Evolutionary conservation across 2,888 invertebrate genomes (phyloP).

Genomic region (Nephrocerus scutellatus): DNA sequence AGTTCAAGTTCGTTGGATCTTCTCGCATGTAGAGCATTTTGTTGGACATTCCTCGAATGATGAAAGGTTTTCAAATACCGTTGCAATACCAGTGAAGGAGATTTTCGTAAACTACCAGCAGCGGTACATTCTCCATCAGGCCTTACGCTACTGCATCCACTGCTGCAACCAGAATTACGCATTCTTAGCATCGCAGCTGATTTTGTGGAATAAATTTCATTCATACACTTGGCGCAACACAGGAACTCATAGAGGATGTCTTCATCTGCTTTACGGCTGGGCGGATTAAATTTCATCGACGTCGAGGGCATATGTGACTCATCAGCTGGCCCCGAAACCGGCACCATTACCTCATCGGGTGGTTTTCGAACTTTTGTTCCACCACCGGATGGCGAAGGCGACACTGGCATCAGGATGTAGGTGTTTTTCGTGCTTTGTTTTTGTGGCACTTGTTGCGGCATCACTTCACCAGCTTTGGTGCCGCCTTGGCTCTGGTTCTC

Average conservation of each 20-base stretch:
- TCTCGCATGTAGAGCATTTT: background rate
- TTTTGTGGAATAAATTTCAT: slow-evolving; percentile 29
- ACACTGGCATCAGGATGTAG: slow-evolving; percentile 42
- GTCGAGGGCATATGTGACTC: too few species aligned
- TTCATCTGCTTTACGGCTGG: slow-evolving; percentile 19
- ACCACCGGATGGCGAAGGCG: slow-evolving; percentile 15
- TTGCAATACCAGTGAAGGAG: slow-evolving; percentile 29
- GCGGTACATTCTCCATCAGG: slow-evolving; percentile 20
- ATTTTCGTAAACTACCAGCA: slow-evolving; percentile 17
- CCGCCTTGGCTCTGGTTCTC: slow-evolving; percentile 17
- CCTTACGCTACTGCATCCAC: slow-evolving; percentile 4
- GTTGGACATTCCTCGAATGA: too few species aligned
- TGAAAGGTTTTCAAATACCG: slow-evolving; percentile 34
- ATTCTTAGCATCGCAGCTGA: too few species aligned
- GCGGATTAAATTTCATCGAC: slow-evolving; percentile 28
- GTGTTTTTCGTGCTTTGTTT: slow-evolving; percentile 33
- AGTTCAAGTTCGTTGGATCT: slow-evolving; percentile 28
- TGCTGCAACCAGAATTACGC: slow-evolving; percentile 1
- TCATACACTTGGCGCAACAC: slow-evolving; percentile 48
- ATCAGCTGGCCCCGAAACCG: too few species aligned
- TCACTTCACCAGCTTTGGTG: slow-evolving; percentile 3
- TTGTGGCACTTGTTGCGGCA: slow-evolving; percentile 13
- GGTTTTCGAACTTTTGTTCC: slow-evolving; percentile 12
- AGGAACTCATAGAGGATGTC: slow-evolving; percentile 46
- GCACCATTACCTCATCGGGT: slow-evolving; percentile 16